Conservation (phyloP, 2,113 vertebrate genomes). For the Oreamnos americanus region DNA sequence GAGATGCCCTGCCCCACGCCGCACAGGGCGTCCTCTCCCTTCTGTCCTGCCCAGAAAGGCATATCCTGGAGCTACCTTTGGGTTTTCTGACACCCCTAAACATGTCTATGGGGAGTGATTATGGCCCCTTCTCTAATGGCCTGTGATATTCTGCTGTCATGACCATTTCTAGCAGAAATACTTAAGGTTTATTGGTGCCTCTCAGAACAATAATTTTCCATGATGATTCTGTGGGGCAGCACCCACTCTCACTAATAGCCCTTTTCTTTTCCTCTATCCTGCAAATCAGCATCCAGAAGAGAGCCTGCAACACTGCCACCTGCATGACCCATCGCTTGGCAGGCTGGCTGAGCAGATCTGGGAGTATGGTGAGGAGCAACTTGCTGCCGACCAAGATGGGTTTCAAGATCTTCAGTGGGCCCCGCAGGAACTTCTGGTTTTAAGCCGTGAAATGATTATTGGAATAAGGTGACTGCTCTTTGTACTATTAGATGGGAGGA, state of each 20-base stretch:
- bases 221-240: rapidly evolving
- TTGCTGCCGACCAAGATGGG: conserved; percentile 92
- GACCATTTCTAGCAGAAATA: background rate
- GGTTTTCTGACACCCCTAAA: background rate
- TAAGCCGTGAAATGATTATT: conserved; percentile 39
- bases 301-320: conserved; percentile 93
- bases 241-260: background rate
- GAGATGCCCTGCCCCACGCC: background rate
- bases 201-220: background rate
- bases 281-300: conserved; percentile 90
- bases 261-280: conserved; percentile 36
- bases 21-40: background rate
- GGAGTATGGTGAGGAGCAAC: conserved; percentile 89
- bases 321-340: conserved; percentile 94
- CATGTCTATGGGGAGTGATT: background rate
- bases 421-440: conserved; percentile 84
- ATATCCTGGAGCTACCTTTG: background rate
- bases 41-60: background rate
- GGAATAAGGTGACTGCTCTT: conserved; percentile 77
- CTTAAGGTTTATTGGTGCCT: background rate
- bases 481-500: background rate
- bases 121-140: background rate
- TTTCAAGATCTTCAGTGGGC: conserved; percentile 87
- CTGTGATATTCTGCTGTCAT: background rate
- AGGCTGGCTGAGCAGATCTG: conserved; percentile 93